Conservation (phyloP, 1,140 invertebrate species). For the Pogonomyrmex californicus region DNA sequence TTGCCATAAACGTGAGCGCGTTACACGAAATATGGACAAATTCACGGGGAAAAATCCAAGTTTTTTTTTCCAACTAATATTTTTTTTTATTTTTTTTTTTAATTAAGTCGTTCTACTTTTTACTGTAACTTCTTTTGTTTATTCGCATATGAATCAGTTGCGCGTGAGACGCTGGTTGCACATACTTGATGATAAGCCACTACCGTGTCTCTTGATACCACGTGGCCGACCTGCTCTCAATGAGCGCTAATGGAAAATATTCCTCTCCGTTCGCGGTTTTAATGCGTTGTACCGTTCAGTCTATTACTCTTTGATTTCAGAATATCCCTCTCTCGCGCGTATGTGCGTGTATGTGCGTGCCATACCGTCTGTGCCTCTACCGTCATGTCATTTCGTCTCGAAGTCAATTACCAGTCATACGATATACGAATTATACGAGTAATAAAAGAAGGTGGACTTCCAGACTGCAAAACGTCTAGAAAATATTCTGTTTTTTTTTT, state of each 20-base stretch:
- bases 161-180: no score
- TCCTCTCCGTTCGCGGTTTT: conserved; percentile 43
- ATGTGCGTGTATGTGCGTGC: background rate
- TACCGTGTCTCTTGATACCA: background rate
- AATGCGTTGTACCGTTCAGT: conserved; percentile 47
- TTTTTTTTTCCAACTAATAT: no score
- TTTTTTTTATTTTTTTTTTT: no score
- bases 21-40: no score
- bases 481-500: background rate
- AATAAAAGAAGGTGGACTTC: background rate
- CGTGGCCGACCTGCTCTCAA: conserved; percentile 10
- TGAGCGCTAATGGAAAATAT: conserved; percentile 52
- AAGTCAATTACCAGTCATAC: conserved; percentile 7
- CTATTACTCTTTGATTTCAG: conserved; percentile 39
- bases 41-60: no score
- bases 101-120: no score
- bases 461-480: no score
- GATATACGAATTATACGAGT: conserved; percentile 13
- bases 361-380: background rate
- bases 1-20: no score
- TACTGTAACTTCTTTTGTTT: no score
- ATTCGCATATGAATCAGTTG: no score
- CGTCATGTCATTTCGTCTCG: conserved; percentile 35
- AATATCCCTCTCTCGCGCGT: background rate
- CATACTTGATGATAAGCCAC: no score